Base-by-base conservation (phyloP, 2,888 invertebrate species). In the Eupithecia vulgata region DNA sequence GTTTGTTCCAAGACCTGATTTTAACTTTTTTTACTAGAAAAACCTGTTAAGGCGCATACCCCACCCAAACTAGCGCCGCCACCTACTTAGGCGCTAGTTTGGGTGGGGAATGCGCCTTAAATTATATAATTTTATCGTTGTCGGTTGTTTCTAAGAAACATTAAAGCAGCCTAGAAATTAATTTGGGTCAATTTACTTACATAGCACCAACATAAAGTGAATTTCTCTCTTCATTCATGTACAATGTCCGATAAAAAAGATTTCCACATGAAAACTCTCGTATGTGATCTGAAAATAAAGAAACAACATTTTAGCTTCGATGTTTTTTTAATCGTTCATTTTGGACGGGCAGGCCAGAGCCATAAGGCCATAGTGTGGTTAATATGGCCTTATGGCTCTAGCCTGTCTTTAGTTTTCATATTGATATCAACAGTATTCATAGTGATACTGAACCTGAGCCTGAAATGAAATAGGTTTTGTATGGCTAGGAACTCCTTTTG, bases 191-290 rank as follows among this genome's bases (percentile, higher is more conserved):
- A 72, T 34, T 59, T 74, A 95, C 95, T 95, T 90, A 95, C 96
- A 96, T 96, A 89, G 96, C 95, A 89, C 96, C 96, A 82, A 96
- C 95, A 84, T 95, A 96, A 84, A 96, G 94, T 78, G 94, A 93
- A 83, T 95, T 95, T 84, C 94, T 91, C 80, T 95, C 94, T 84
- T 95, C 93, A 83, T 95, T 95, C 87, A 95, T 88, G 86, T 95
- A 95, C 79, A 96, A 90, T 40, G 95, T 95, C 80, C 95, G 94
- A 88, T 96, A 96, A 87, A 95, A 95, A 76, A 95, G 92, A 80
- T 93, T 95, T 65, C 96, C 96, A 83, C 96, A 96, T 45, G 95
- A 92, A 87, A 95, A 95, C 81, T 95, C 95, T 82, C 95, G 90
- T 84, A 95, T 95, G 87, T 95, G 95, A 94, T 95, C 95, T 95